Evolutionary conservation across 2,113 vertebrate genomes (phyloP).

Genomic region (Gnathonemus longibarbis): DNA sequence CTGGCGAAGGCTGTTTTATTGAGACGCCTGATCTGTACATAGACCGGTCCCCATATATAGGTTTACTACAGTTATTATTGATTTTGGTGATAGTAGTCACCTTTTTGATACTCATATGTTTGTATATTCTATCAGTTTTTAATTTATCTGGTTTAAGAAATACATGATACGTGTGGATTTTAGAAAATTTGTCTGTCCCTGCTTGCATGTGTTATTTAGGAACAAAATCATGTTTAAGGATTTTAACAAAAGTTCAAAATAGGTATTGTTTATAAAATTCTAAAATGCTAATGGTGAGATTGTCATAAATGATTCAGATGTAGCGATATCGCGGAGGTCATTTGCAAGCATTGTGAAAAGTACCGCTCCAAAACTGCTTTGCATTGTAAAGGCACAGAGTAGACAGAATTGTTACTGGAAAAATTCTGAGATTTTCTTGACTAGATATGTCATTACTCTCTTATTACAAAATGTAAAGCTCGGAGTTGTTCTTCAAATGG

Average conservation of each 20-base stretch:
- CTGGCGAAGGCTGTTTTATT: background rate
- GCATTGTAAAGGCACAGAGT: background rate
- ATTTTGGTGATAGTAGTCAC: background rate
- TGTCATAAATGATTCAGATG: background rate
- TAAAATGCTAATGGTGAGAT: background rate
- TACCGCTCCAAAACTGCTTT: background rate
- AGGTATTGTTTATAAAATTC: background rate
- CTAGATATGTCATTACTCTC: background rate
- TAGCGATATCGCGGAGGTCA: background rate
- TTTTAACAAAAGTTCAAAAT: background rate
- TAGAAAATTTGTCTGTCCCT: background rate
- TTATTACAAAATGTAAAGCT: background rate
- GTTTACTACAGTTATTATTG: background rate
- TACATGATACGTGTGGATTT: background rate
- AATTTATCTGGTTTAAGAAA: background rate
- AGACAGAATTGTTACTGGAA: background rate
- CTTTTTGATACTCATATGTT: background rate
- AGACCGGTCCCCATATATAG: background rate
- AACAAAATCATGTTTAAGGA: background rate
- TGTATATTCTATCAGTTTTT: background rate
- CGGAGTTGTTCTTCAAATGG: background rate
- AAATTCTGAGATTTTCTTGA: background rate
- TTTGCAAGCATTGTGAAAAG: background rate
- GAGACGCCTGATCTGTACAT: background rate
- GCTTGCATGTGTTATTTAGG: background rate